Evolutionary conservation across 1,140 invertebrate species (phyloP).

Genomic region (Diplogasteroides magnus): DNA sequence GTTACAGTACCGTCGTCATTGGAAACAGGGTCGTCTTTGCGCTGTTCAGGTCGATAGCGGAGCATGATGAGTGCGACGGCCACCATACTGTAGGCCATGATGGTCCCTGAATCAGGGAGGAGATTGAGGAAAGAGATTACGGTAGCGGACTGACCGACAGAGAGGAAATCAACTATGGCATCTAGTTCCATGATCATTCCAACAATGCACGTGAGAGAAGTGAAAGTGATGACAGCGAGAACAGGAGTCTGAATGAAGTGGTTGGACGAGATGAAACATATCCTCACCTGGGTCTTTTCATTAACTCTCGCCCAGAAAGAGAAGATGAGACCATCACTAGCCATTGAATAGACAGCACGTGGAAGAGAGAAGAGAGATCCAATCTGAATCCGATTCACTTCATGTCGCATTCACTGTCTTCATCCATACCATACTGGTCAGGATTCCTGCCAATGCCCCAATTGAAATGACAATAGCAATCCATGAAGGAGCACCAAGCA

Average conservation of each 20-base stretch:
- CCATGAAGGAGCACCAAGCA: not conserved
- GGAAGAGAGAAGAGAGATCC: constrained; percentile 84
- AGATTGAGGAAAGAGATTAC: no score
- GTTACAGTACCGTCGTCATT: no score
- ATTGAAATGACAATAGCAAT: not conserved
- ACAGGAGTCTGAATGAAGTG: constrained; percentile 72
- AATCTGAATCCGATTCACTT: constrained; percentile 54
- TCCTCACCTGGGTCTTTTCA: constrained; percentile 25
- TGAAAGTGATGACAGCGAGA: constrained; percentile 74
- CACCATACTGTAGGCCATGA: constrained; percentile 85
- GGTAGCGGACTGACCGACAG: constrained; percentile 64
- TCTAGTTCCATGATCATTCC: constrained; percentile 78
- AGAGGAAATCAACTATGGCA: constrained; percentile 87
- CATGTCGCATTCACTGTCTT: not conserved
- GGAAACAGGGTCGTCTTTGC: no score
- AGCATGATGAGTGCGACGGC: constrained; percentile 79
- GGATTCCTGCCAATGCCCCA: not conserved
- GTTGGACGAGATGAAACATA: not conserved
- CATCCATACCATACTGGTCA: not conserved
- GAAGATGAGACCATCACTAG: constrained; percentile 77
- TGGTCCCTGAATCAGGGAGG: constrained; percentile 67
- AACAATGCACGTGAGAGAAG: constrained; percentile 69
- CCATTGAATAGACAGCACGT: constrained; percentile 81
- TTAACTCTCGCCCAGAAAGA: constrained; percentile 68
- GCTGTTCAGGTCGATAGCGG: constrained; percentile 44